Evolutionary conservation across 2,888 invertebrate species (phyloP).

Genomic region (Dolichopus griseipennis): DNA sequence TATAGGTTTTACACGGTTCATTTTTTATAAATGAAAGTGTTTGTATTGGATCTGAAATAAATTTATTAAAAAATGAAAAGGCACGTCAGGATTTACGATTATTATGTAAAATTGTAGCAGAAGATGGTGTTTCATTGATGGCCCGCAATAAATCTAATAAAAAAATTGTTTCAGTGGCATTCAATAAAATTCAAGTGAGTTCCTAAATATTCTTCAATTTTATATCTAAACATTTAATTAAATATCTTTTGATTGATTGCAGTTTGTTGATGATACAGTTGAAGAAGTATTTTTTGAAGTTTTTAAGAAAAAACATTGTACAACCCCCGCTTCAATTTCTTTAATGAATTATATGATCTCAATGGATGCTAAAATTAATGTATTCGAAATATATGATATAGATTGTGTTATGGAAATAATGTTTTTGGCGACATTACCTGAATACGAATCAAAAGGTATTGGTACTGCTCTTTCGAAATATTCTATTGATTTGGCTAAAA

Average conservation of each 20-base stretch:
- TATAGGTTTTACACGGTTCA: constrained; percentile 41
- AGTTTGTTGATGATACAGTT: constrained; percentile 30
- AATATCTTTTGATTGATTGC: constrained; percentile 9
- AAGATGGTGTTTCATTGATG: constrained; percentile 57
- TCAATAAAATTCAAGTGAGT: constrained; percentile 61
- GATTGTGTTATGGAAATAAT: constrained; percentile 59
- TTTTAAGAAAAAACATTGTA: constrained; percentile 44
- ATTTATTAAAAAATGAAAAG: constrained; percentile 48
- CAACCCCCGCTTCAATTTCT: constrained; percentile 48
- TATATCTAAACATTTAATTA: neutral
- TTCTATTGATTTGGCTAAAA: constrained; percentile 49
- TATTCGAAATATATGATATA: constrained; percentile 53
- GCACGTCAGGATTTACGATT: constrained; percentile 51
- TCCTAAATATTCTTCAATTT: neutral
- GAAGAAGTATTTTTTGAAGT: constrained; percentile 34
- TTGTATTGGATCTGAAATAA: constrained; percentile 50
- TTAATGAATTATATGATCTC: constrained; percentile 58
- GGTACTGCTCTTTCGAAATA: constrained; percentile 47
- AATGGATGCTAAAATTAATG: constrained; percentile 51
- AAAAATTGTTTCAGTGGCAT: constrained; percentile 51
- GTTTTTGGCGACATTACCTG: constrained; percentile 53
- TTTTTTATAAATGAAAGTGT: constrained; percentile 56
- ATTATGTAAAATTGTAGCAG: constrained; percentile 50
- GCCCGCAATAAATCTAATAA: constrained; percentile 49
- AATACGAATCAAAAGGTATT: constrained; percentile 48